Base-by-base conservation (phyloP, 1,140 invertebrate genomes). In the Leguminivora glycinivorella region DNA sequence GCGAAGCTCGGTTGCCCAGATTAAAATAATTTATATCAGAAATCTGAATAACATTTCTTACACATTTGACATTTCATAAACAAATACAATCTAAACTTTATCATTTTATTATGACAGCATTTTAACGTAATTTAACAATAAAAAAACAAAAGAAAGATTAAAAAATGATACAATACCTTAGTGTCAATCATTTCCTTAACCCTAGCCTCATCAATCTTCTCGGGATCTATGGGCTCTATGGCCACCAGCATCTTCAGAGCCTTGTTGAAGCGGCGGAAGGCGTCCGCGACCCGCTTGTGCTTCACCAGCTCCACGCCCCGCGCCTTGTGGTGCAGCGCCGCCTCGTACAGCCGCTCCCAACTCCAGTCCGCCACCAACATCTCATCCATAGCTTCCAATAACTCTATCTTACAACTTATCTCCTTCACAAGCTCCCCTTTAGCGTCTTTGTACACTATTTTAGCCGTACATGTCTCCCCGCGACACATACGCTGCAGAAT, bases 171-270 rank as follows among this genome's bases (percentile, higher is more conserved):
- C 60, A 12, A 75, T n/a, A 91, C 88, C 82, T 83, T 86, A 4
- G 88, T 68, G 69, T 83, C 84, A 1, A 92, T 69, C 31, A 93
- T 79, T 58, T 92, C 83, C 7, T 88, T 88, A 22, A 92, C 85
- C 38, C 93, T 81, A 52, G 93, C 85, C 43, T 84, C 81, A 47
- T 83, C 82, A 17, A 88, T 79, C n/a, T 75, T 67, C 56, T 93
- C 82, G 10, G 92, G 92, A 66, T 92, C 79, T 19, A 94, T 84
- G 1, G 94, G 93, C 47, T 95, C 93, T n/a, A 88, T 84, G 7
- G 94, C 94, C 56, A 94, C 93, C 7, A 96, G 68, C 78, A 95
- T 92, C 84, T 95, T 95, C 10, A 95, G 87, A 19, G 94, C 93
- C 83, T 94, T 94, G 34, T 92, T 94, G 82, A 96, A 91, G 26